Conservation (phyloP, 37 sponge, comb jelly and placozoan genomes). For the Diacarnus erythraeanus region DNA sequence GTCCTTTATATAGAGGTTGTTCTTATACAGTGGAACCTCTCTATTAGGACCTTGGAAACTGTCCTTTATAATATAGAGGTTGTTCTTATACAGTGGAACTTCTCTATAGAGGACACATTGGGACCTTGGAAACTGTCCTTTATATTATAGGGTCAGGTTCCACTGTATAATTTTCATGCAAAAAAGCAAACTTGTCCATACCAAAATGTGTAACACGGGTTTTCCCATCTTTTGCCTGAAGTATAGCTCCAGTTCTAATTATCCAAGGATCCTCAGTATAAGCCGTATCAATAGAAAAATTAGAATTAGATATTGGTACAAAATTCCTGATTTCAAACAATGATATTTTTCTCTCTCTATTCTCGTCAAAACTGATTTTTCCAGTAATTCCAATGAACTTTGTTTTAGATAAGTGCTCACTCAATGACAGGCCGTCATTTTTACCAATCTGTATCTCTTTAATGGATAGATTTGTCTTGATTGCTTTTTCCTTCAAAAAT, state of each 20-base stretch:
- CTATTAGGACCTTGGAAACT: too few species aligned
- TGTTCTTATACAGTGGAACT: too few species aligned
- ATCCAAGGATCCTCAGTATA: constrained; percentile 5
- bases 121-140: too few species aligned
- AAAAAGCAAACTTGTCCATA: too few species aligned
- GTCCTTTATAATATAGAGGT: too few species aligned
- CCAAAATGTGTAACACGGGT: too few species aligned
- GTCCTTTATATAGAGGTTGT: too few species aligned
- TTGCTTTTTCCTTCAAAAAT: not conserved
- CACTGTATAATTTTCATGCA: too few species aligned
- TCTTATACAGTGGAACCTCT: too few species aligned
- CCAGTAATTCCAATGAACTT: constrained; percentile 18
- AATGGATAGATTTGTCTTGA: not conserved
- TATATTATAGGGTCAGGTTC: too few species aligned
- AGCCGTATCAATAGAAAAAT: constrained; percentile 5
- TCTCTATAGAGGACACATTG: too few species aligned
- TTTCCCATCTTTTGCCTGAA: not conserved
- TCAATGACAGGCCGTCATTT: not conserved
- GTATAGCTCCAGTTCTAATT: too few species aligned
- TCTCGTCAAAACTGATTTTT: constrained; percentile 10
- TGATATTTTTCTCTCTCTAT: not conserved
- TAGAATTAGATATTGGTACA: not conserved
- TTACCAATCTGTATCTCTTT: not conserved
- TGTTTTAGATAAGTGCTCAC: not conserved
- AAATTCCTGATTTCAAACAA: constrained; percentile 25